Evolutionary conservation across 2,888 invertebrate genomes (phyloP).

Genomic region (Cloeon dipterum): DNA sequence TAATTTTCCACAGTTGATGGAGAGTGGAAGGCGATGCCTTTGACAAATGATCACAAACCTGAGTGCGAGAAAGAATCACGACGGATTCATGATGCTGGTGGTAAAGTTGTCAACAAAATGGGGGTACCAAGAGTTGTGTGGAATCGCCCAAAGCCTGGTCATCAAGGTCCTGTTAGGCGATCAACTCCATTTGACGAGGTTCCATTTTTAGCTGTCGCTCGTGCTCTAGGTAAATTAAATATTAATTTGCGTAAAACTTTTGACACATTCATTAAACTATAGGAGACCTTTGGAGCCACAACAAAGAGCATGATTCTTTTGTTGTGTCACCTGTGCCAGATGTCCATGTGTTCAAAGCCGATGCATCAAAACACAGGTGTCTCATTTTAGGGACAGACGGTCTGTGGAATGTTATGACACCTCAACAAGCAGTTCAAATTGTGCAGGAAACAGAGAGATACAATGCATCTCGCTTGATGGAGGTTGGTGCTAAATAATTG

Average conservation of each 20-base stretch:
- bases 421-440: slow-evolving; percentile 59
- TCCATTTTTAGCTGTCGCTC: slow-evolving; percentile 87
- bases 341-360: slow-evolving; percentile 62
- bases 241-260: neutral
- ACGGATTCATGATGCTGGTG: slow-evolving; percentile 60
- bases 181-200: slow-evolving; percentile 84
- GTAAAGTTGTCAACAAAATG: slow-evolving; percentile 49
- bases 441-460: slow-evolving; percentile 62
- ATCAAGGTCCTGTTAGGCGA: slow-evolving; percentile 67
- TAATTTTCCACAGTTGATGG: slow-evolving; percentile 13
- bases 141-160: slow-evolving; percentile 73
- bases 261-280: slow-evolving; percentile 8
- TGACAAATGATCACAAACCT: slow-evolving; percentile 90
- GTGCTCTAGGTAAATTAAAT: slow-evolving; percentile 45
- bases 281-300: slow-evolving; percentile 95
- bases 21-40: slow-evolving; percentile 54
- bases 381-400: slow-evolving; percentile 93
- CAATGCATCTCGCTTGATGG: slow-evolving; percentile 24
- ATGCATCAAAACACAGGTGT: slow-evolving; percentile 50
- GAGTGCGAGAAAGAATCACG: slow-evolving; percentile 63
- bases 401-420: slow-evolving; percentile 82
- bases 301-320: slow-evolving; percentile 70
- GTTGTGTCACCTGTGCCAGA: slow-evolving; percentile 97
- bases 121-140: slow-evolving; percentile 94
- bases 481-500: neutral